These are phyloP conservation scores for Agrotis ipsilon DNA, from an alignment of 2,888 invertebrate genomes.

Conservation along the genomic window DNA sequence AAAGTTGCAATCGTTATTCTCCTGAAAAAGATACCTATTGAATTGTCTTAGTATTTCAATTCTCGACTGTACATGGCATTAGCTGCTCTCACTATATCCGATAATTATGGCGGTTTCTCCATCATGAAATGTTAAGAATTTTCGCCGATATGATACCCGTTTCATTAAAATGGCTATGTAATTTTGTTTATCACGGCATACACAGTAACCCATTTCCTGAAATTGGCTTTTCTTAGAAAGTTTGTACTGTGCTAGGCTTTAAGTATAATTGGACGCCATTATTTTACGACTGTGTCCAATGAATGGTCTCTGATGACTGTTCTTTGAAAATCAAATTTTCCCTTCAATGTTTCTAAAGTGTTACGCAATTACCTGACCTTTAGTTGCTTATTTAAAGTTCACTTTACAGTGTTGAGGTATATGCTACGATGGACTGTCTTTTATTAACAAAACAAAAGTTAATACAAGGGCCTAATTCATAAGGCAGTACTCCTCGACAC, in stretches of 20 bases:
- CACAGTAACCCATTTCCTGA: constrained; percentile 42
- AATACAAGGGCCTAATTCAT: no score
- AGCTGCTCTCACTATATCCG: constrained; percentile 62
- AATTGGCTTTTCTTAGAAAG: constrained; percentile 29
- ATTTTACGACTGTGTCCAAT: not conserved
- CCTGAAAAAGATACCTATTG: not conserved
- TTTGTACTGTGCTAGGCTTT: constrained; percentile 6
- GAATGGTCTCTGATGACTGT: no score
- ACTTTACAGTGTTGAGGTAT: no score
- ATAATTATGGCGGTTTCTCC: constrained; percentile 62
- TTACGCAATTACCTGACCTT: no score
- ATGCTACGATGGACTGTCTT: no score
- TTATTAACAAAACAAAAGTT: no score
- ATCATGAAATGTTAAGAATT: constrained; percentile 63
- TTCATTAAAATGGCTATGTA: constrained; percentile 62
- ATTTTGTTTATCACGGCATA: constrained; percentile 48
- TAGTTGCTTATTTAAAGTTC: no score
- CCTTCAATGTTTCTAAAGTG: no score
- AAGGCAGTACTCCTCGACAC: no score
- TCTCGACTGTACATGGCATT: constrained; percentile 41
- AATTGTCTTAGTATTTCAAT: not conserved
- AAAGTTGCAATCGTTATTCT: no score
- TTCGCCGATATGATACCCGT: constrained; percentile 66
- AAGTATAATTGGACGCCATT: not conserved
- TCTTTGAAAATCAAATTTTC: no score